These are phyloP conservation scores for Micrastur ruficollis DNA, from an alignment of 2,797 vertebrate genomes.

Conservation along the genomic window DNA sequence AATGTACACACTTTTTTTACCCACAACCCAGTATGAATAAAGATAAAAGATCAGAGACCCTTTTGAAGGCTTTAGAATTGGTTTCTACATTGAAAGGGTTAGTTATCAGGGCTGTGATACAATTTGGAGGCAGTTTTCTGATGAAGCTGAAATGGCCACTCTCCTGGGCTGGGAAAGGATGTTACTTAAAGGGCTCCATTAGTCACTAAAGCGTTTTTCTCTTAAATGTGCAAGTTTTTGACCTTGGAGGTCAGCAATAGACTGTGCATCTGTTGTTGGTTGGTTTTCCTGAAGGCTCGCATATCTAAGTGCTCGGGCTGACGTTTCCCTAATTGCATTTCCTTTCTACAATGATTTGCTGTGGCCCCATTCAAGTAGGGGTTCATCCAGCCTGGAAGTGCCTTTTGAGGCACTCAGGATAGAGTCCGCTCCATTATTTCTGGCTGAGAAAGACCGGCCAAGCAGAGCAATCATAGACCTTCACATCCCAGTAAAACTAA, in stretches of 20 bases:
- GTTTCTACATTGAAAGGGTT: background rate
- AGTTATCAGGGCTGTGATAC: background rate
- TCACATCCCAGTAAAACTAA: background rate
- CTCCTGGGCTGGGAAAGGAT: background rate
- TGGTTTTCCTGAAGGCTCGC: constrained; percentile 7
- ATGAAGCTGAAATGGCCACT: background rate
- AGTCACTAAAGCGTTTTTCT: constrained; percentile 31
- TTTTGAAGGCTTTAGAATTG: background rate
- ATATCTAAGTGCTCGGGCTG: background rate
- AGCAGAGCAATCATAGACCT: background rate
- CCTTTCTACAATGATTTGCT: background rate
- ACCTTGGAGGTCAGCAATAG: constrained; percentile 11
- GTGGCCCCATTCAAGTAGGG: background rate
- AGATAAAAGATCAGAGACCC: background rate
- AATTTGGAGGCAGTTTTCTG: background rate
- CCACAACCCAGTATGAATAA: background rate
- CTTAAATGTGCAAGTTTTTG: background rate
- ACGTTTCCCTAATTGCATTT: constrained; percentile 1
- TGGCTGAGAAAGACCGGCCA: background rate
- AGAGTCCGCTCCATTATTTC: background rate
- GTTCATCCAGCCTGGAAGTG: background rate
- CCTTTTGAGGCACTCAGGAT: background rate
- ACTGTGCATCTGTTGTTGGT: background rate
- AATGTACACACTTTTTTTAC: background rate
- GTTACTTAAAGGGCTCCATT: background rate